phyloP scores from a whole-genome alignment of 2,113 vertebrate genomes.

The Peucedramus taeniatus region DNA sequence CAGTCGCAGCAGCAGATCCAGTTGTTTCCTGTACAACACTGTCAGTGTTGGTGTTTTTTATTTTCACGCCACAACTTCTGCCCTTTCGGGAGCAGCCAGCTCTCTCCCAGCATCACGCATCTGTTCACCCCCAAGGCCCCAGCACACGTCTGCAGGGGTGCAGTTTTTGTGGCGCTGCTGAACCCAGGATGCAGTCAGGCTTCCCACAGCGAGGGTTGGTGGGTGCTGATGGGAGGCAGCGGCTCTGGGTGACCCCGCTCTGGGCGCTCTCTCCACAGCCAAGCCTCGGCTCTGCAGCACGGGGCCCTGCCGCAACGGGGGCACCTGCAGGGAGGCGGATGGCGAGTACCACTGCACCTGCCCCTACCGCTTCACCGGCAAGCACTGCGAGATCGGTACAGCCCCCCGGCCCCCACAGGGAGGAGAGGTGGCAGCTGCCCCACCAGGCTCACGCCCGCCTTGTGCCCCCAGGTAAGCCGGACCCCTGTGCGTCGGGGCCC shows the following conservation, averaged over 20 bases:
- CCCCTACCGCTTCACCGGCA: conserved; percentile 93
- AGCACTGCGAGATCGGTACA: conserved; percentile 94
- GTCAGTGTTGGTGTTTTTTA: neutral
- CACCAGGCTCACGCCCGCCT: neutral
- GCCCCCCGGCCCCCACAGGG: neutral
- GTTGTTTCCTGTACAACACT: neutral
- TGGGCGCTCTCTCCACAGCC: conserved; percentile 73
- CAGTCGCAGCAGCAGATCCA: rapidly evolving
- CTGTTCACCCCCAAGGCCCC: rapidly evolving
- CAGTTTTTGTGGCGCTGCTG: neutral
- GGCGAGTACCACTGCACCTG: conserved; percentile 88
- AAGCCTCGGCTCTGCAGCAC: conserved; percentile 87
- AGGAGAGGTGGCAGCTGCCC: neutral
- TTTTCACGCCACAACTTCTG: neutral
- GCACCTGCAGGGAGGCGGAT: conserved; percentile 86
- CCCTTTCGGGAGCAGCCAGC: neutral
- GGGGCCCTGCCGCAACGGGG: conserved; percentile 89
- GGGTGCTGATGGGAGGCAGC: neutral
- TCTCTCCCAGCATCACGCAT: neutral
- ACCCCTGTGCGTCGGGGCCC: conserved; percentile 91
- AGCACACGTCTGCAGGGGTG: rapidly evolving
- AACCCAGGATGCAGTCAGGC: neutral
- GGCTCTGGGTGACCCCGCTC: neutral
- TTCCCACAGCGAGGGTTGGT: rapidly evolving
- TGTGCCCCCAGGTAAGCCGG: conserved; percentile 84